phyloP scores from a whole-genome alignment of 2,113 vertebrate species.

The Percopsis transmontana region DNA sequence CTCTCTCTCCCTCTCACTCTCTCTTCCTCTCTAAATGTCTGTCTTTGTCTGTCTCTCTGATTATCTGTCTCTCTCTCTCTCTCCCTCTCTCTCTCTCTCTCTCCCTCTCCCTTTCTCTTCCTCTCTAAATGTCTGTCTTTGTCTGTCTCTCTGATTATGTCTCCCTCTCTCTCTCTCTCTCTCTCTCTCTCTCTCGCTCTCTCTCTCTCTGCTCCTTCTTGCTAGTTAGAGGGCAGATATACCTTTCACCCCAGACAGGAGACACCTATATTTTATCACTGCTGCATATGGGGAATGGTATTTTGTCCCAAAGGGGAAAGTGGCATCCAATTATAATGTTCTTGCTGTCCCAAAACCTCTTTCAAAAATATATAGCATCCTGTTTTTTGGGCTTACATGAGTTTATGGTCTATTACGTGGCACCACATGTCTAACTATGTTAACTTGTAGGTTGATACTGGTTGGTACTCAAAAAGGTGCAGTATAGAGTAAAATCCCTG shows the following conservation, averaged over 20 bases:
- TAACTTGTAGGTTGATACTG: constrained; percentile 12
- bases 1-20: not conserved
- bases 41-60: constrained; percentile 17
- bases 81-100: constrained; percentile 2
- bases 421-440: constrained; percentile 37
- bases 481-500: too few species aligned
- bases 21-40: constrained; percentile 2
- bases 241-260: constrained; percentile 49
- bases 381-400: constrained; percentile 53
- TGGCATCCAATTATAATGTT: constrained; percentile 60
- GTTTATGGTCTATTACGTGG: constrained; percentile 55
- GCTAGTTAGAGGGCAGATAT: constrained; percentile 67
- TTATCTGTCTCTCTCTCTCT: not conserved
- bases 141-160: constrained; percentile 20
- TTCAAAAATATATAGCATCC: constrained; percentile 58
- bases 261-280: constrained; percentile 63
- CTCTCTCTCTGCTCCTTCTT: constrained; percentile 51
- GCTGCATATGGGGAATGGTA: constrained; percentile 56
- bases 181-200: constrained; percentile 1
- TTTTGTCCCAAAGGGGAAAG: constrained; percentile 65
- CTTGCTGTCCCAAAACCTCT: constrained; percentile 51
- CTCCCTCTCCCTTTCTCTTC: constrained; percentile 29
- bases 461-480: constrained; percentile 14
- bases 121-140: constrained; percentile 12
- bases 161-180: not conserved